Evolutionary conservation across 2,797 vertebrate genomes (phyloP).

Genomic region (Cryptoblepharus egeriae): DNA sequence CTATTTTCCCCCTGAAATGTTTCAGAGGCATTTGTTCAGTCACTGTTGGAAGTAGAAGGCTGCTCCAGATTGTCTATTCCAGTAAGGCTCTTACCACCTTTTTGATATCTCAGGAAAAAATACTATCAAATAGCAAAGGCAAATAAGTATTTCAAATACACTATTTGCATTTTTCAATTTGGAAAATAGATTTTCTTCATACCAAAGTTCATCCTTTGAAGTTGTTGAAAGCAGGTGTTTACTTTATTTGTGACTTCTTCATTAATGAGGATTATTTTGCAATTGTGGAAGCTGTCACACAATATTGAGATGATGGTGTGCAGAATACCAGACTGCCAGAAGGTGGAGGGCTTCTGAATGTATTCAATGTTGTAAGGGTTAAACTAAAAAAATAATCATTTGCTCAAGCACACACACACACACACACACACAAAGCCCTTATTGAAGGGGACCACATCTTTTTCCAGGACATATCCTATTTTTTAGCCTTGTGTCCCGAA

Average conservation of each 20-base stretch:
- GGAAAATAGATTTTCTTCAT: neutral
- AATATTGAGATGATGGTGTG: neutral
- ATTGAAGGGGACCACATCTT: too few relatives aligned
- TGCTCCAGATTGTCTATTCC: too few relatives aligned
- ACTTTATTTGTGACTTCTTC: neutral
- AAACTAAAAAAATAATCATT: too few relatives aligned
- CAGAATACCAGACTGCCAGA: neutral
- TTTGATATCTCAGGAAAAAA: too few relatives aligned
- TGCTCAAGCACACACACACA: too few relatives aligned
- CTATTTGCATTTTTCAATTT: neutral
- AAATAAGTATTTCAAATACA: neutral
- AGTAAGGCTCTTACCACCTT: too few relatives aligned
- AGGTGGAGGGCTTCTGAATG: neutral
- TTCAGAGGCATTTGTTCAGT: neutral
- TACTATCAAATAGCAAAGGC: neutral
- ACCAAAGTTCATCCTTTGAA: conserved; percentile 1
- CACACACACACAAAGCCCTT: too few relatives aligned
- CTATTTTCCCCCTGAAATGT: neutral
- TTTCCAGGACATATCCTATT: too few relatives aligned
- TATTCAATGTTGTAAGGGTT: neutral
- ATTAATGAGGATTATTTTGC: conserved; percentile 16
- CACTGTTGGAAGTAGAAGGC: too few relatives aligned
- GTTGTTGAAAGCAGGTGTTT: conserved; percentile 10
- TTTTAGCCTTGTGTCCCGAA: too few relatives aligned
- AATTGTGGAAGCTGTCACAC: neutral